A percentile compares a stretch with the other conserved stretches of the same genome.
Conservation (phyloP, 2,797 vertebrate genomes). For the Pipistrellus nathusii region DNA sequence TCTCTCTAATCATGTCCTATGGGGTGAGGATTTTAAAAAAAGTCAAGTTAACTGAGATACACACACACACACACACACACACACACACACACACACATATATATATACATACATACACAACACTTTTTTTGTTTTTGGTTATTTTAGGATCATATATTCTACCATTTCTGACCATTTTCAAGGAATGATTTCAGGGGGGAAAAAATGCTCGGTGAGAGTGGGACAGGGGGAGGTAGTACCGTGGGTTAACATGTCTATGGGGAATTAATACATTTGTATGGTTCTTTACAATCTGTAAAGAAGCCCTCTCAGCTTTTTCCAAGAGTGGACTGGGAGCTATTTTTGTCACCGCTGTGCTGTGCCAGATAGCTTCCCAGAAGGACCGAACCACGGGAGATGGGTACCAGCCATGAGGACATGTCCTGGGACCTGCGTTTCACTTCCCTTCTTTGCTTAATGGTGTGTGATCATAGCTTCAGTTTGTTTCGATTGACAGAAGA, state of each 20-base stretch:
- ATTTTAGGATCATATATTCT: neutral
- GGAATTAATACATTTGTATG: neutral
- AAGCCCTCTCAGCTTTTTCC: constrained; percentile 27
- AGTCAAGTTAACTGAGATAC: too few relatives aligned
- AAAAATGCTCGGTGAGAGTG: neutral
- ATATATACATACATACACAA: too few relatives aligned
- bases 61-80: too few relatives aligned
- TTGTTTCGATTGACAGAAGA: neutral
- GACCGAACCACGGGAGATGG: neutral
- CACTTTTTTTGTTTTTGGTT: neutral
- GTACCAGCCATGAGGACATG: neutral
- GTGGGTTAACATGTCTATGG: neutral
- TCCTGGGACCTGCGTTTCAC: neutral
- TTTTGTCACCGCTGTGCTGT: neutral
- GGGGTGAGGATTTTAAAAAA: too few relatives aligned
- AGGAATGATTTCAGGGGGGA: neutral
- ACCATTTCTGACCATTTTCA: neutral
- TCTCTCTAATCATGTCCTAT: too few relatives aligned
- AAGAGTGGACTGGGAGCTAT: neutral
- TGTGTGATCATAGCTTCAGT: neutral
- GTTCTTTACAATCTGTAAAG: neutral
- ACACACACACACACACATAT: too few relatives aligned
- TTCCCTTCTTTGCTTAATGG: neutral
- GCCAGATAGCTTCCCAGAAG: neutral
- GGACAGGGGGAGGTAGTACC: neutral